phyloP scores from a whole-genome alignment of 2,797 vertebrate genomes.

The Hippopotamyrus pictus region DNA sequence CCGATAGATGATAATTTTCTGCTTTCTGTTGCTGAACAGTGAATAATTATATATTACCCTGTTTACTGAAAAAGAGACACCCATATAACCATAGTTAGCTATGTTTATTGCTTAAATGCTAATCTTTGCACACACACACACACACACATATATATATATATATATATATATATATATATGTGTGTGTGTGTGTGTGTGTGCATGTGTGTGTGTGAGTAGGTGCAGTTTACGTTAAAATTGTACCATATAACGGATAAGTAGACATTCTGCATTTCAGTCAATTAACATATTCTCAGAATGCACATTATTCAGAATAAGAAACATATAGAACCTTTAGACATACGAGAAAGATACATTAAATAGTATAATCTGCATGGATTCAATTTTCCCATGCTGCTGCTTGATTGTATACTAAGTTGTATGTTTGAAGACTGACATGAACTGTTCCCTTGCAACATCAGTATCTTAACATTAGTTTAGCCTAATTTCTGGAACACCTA shows the following conservation, averaged over 20 bases:
- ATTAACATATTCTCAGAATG: neutral
- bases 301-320: neutral
- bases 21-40: neutral
- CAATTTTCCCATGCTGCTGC: neutral
- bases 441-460: neutral
- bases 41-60: neutral
- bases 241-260: neutral
- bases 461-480: neutral
- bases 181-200: neutral
- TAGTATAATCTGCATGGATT: neutral
- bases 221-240: neutral
- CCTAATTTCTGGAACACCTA: neutral
- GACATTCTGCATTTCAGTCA: neutral
- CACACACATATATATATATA: neutral
- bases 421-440: neutral
- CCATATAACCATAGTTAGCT: neutral
- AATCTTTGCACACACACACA: neutral
- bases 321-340: neutral
- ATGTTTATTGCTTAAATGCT: neutral
- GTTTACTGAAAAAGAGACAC: neutral
- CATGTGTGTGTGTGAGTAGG: neutral
- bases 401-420: neutral
- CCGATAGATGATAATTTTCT: neutral
- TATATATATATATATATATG: neutral
- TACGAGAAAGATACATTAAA: neutral